These are phyloP conservation scores for Scaeva pyrastri DNA, from an alignment of 2,888 invertebrate species.

Conservation along the genomic window DNA sequence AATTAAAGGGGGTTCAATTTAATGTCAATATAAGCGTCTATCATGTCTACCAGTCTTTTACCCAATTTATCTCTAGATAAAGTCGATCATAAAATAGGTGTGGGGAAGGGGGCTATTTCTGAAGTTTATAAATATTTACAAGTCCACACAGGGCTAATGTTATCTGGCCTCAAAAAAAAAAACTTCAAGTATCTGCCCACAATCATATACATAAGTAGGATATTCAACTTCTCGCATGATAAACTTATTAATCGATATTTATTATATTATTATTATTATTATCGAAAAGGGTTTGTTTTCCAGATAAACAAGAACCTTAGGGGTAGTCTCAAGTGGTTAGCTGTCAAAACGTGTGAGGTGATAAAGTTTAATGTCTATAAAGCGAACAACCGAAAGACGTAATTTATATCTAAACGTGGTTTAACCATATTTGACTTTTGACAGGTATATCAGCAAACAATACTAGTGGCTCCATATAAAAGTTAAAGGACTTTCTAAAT, in stretches of 20 bases:
- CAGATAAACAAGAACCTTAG: conserved; percentile 60
- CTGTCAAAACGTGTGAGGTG: conserved; percentile 45
- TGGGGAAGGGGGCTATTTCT: not conserved
- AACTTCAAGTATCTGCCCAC: no score
- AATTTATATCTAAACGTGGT: conserved; percentile 72
- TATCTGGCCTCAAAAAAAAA: conserved; percentile 42
- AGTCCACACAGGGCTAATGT: conserved; percentile 43
- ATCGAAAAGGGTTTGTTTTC: conserved; percentile 47
- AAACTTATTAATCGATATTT: conserved; percentile 69
- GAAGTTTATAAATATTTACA: conserved; percentile 61
- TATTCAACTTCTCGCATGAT: conserved; percentile 5
- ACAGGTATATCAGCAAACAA: conserved; percentile 69
- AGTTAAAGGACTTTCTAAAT: conserved; percentile 1
- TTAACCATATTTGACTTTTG: conserved; percentile 49
- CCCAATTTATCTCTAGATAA: not conserved
- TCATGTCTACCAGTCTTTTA: not conserved
- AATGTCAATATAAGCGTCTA: conserved; percentile 21
- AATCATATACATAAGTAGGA: not conserved
- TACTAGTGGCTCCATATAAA: conserved; percentile 24
- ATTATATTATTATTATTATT: conserved; percentile 62
- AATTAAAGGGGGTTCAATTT: conserved; percentile 58
- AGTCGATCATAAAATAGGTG: conserved; percentile 53
- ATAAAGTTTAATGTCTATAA: conserved; percentile 50
- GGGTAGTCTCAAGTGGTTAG: conserved; percentile 61
- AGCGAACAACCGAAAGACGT: conserved; percentile 62